phyloP scores from a whole-genome alignment of 2,888 invertebrate species.

The Brachylomia viminalis region DNA sequence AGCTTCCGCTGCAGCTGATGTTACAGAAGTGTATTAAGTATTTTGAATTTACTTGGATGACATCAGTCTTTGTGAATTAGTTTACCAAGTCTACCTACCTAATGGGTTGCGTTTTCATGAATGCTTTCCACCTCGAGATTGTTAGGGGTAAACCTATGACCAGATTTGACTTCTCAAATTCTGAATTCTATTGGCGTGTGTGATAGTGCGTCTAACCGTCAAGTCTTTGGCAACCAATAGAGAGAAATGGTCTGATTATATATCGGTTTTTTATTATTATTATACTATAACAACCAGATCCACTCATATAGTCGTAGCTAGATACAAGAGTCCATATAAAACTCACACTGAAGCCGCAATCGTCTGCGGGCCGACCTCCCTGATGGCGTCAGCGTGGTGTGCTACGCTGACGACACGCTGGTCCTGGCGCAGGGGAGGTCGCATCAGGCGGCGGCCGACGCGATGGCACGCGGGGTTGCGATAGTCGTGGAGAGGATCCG shows the following conservation, averaged over 20 bases:
- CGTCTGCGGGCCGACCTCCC: too few relatives aligned
- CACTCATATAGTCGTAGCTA: background rate
- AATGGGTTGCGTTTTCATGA: constrained; percentile 17
- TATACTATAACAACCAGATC: background rate
- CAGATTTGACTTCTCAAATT: background rate
- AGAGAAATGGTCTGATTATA: background rate
- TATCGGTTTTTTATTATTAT: background rate
- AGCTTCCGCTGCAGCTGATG: constrained; percentile 62
- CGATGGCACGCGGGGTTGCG: too few relatives aligned
- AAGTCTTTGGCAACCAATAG: background rate
- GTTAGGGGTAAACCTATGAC: background rate
- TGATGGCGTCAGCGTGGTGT: too few relatives aligned
- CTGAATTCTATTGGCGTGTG: background rate
- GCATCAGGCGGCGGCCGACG: too few relatives aligned
- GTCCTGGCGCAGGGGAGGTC: too few relatives aligned
- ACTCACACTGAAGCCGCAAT: background rate
- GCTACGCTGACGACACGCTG: too few relatives aligned
- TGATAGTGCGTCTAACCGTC: background rate
- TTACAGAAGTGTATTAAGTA: constrained; percentile 40
- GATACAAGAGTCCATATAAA: too few relatives aligned
- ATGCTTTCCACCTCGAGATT: background rate
- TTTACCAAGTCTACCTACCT: background rate
- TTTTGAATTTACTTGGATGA: constrained; percentile 20
- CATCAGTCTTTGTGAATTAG: background rate
- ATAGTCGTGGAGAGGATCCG: too few relatives aligned